These are phyloP conservation scores for Drosophila testacea DNA, from an alignment of 2,888 invertebrate species.

Conservation along the genomic window DNA sequence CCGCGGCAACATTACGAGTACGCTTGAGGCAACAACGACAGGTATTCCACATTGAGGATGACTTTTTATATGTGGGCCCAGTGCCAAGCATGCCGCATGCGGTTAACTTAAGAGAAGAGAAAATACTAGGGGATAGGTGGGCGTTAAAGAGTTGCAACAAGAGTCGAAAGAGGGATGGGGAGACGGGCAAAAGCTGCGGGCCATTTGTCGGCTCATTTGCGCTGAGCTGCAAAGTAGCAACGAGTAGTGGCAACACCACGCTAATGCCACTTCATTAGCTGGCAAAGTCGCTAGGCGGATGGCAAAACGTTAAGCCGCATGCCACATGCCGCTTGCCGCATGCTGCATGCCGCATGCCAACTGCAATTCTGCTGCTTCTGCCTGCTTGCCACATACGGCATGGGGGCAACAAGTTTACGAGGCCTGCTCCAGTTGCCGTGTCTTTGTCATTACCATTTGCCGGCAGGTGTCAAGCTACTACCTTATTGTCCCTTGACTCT, in stretches of 20 bases:
- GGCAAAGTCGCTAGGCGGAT: slow-evolving; percentile 46
- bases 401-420: slow-evolving; percentile 30
- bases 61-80: slow-evolving; percentile 36
- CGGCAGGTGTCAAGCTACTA: slow-evolving; percentile 67
- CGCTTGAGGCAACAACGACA: slow-evolving; percentile 26
- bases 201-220: slow-evolving; percentile 64
- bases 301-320: slow-evolving; percentile 33
- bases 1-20: slow-evolving; percentile 22
- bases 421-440: slow-evolving; percentile 33
- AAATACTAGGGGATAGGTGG: too few relatives aligned
- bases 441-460: slow-evolving; percentile 40
- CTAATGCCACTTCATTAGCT: slow-evolving; percentile 72
- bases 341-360: slow-evolving; percentile 15
- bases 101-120: slow-evolving; percentile 12
- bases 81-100: slow-evolving; percentile 25
- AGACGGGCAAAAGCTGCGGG: slow-evolving; percentile 29
- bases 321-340: slow-evolving; percentile 21
- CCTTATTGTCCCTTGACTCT: slow-evolving; percentile 50
- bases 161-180: slow-evolving; percentile 7
- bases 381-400: slow-evolving; percentile 14
- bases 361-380: slow-evolving; percentile 3
- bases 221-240: slow-evolving; percentile 48
- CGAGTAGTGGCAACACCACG: slow-evolving; percentile 26
- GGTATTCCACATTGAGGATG: slow-evolving; percentile 42
- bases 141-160: background rate